These are phyloP conservation scores for Fistularia tabacaria DNA, from an alignment of 2,797 vertebrate species.

Conservation along the genomic window DNA sequence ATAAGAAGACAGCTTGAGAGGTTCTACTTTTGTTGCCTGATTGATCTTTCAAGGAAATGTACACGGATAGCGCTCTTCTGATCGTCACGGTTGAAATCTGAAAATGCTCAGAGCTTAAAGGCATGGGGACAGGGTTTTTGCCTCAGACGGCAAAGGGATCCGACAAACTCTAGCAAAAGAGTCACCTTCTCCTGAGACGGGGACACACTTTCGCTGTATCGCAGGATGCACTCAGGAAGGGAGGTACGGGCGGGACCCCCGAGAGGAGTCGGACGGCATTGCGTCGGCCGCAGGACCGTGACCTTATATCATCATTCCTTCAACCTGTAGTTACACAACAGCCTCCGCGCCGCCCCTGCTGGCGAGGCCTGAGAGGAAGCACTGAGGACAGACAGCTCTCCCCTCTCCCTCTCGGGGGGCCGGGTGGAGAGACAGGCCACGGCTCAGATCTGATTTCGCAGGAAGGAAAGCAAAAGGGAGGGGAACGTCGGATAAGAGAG, in stretches of 20 bases:
- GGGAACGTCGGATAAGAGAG: conserved; percentile 63
- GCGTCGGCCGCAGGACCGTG: conserved; percentile 49
- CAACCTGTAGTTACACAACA: conserved; percentile 57
- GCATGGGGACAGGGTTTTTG: too few relatives aligned
- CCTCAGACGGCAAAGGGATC: too few relatives aligned
- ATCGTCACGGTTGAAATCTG: too few relatives aligned
- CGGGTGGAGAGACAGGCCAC: conserved; percentile 60
- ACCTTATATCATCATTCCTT: conserved; percentile 59
- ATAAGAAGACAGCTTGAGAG: too few relatives aligned
- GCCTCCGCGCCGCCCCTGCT: conserved; percentile 39
- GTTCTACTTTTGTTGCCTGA: too few relatives aligned
- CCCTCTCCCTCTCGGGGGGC: conserved; percentile 53
- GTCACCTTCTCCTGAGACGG: conserved; percentile 1
- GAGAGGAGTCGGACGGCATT: conserved; percentile 25
- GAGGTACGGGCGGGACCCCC: conserved; percentile 38
- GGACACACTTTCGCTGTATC: conserved; percentile 58
- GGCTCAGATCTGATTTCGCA: conserved; percentile 74
- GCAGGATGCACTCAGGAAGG: conserved; percentile 52
- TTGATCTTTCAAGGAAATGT: too few relatives aligned
- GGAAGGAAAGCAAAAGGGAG: conserved; percentile 79
- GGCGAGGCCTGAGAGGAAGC: conserved; percentile 59
- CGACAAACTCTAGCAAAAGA: background rate
- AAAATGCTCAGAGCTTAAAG: too few relatives aligned
- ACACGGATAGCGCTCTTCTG: too few relatives aligned
- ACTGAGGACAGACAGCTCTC: conserved; percentile 56